Conservation (phyloP, 2,888 invertebrate species). For the Mythimna impura region DNA sequence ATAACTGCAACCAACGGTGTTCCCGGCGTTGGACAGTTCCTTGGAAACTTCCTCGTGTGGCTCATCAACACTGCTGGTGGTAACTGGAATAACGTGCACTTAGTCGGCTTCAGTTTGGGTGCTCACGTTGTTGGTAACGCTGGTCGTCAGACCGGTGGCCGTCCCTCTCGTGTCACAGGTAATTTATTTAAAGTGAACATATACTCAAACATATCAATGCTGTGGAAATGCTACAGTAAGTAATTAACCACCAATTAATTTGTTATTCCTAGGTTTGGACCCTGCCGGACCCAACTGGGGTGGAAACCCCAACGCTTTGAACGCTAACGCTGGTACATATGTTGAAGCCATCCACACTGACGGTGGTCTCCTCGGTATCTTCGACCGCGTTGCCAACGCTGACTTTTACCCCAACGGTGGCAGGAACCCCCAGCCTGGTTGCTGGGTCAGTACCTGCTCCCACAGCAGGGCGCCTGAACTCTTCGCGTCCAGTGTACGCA, state of each 20-base stretch:
- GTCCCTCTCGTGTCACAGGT: constrained; percentile 80
- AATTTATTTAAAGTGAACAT: constrained; percentile 15
- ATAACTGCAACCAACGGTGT: constrained; percentile 70
- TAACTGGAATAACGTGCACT: constrained; percentile 80
- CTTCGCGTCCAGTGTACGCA: constrained; percentile 74
- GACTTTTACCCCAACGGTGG: constrained; percentile 83
- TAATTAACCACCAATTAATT: not conserved
- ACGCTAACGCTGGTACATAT: constrained; percentile 69
- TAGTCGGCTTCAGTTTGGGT: constrained; percentile 84
- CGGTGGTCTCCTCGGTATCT: constrained; percentile 74
- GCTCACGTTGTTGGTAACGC: constrained; percentile 83
- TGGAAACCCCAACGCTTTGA: constrained; percentile 68
- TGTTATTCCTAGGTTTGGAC: constrained; percentile 72
- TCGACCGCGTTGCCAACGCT: constrained; percentile 67
- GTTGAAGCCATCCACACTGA: constrained; percentile 82
- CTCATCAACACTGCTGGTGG: constrained; percentile 78
- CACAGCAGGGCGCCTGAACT: constrained; percentile 75
- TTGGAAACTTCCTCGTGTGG: constrained; percentile 80
- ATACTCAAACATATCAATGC: too few relatives aligned
- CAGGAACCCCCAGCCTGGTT: constrained; percentile 78
- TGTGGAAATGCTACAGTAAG: too few relatives aligned
- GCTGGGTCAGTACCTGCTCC: constrained; percentile 75
- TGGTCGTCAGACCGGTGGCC: constrained; percentile 73
- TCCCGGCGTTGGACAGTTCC: constrained; percentile 74
- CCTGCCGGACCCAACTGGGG: constrained; percentile 79